These are phyloP conservation scores for Lepidocyrtoides sp. DNA, from an alignment of 2,888 invertebrate species.

Conservation along the genomic window DNA sequence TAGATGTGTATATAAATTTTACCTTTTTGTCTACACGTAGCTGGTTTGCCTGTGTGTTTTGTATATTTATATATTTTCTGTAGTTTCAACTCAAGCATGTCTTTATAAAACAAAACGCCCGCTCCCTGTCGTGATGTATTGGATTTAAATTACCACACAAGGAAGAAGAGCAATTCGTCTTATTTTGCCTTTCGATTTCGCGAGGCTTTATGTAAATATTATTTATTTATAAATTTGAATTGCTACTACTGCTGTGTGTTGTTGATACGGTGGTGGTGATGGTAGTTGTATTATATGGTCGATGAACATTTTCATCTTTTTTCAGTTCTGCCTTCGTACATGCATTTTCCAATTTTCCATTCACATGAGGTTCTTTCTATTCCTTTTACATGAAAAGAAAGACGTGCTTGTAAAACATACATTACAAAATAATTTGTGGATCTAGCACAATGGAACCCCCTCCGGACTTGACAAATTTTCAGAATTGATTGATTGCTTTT, in stretches of 20 bases:
- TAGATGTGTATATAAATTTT: neutral
- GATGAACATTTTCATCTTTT: slow-evolving; percentile 21
- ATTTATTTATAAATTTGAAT: slow-evolving; percentile 13
- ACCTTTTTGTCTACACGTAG: neutral
- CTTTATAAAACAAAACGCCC: slow-evolving; percentile 43
- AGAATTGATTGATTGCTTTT: slow-evolving; percentile 79
- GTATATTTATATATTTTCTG: slow-evolving; percentile 39
- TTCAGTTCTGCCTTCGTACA: neutral
- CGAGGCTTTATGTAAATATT: slow-evolving; percentile 1
- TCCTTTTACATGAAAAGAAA: slow-evolving; percentile 7
- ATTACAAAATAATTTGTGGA: slow-evolving; percentile 32
- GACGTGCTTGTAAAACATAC: slow-evolving; percentile 28
- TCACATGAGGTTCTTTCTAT: neutral
- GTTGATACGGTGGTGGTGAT: neutral
- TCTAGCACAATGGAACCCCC: slow-evolving; percentile 70
- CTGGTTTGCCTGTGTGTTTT: neutral
- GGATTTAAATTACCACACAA: slow-evolving; percentile 67
- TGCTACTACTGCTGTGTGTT: neutral
- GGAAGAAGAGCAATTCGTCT: slow-evolving; percentile 67
- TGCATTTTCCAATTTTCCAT: neutral
- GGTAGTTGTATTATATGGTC: no score
- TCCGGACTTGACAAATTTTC: slow-evolving; percentile 73
- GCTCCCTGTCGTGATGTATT: slow-evolving; percentile 74
- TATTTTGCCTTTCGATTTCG: slow-evolving; percentile 55
- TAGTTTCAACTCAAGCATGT: neutral